Evolutionary conservation across 1,140 invertebrate species (phyloP).

Genomic region (Conus ventricosus): DNA sequence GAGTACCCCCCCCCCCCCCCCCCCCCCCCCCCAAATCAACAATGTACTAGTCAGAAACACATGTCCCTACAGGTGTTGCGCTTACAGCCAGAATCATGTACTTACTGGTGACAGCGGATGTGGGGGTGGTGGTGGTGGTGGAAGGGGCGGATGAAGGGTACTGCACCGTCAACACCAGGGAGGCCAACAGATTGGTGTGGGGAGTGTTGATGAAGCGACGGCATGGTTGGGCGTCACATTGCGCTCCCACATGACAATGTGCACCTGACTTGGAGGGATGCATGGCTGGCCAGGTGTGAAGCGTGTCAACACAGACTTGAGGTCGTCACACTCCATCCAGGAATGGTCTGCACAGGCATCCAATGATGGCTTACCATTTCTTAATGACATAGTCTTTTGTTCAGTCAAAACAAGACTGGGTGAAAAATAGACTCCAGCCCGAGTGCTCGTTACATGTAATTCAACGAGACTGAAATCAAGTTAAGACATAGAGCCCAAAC

Average conservation of each 20-base stretch:
- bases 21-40: too few species aligned
- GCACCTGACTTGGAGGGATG: constrained; percentile 60
- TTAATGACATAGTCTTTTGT: too few species aligned
- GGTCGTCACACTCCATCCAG: constrained; percentile 70
- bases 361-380: too few species aligned
- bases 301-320: constrained; percentile 55
- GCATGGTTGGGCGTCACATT: constrained; percentile 36
- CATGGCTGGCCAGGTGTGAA: constrained; percentile 46
- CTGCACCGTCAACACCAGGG: constrained; percentile 46
- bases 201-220: constrained; percentile 40
- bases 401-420: too few species aligned
- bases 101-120: background rate
- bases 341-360: constrained; percentile 38
- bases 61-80: too few species aligned
- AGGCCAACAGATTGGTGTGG: constrained; percentile 44
- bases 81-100: background rate
- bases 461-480: too few species aligned
- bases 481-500: too few species aligned
- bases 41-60: too few species aligned
- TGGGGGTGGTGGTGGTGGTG: background rate
- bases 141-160: constrained; percentile 32
- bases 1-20: too few species aligned
- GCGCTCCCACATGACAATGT: constrained; percentile 68
- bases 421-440: too few species aligned
- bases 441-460: too few species aligned